A percentile compares a stretch with the other conserved stretches of the same genome.
Evolutionary conservation across 1,140 invertebrate species (phyloP).

Genomic region (Lasioglossum albipes): DNA sequence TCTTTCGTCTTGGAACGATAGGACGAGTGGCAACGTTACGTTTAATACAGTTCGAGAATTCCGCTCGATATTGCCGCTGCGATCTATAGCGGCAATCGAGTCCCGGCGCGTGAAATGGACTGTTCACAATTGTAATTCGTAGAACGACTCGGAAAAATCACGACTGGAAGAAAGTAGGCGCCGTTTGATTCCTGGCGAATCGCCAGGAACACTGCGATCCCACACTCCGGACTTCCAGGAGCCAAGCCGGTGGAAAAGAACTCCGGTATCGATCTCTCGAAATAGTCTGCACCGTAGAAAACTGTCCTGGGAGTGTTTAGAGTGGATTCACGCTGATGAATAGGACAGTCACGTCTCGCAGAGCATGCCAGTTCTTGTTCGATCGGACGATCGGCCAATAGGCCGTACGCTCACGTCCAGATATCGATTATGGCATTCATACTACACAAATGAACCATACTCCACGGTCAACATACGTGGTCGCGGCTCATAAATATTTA

Average conservation of each 20-base stretch:
- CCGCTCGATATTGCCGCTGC: not conserved
- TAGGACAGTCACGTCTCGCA: constrained; percentile 46
- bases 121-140: constrained; percentile 55
- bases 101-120: constrained; percentile 1
- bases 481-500: no score
- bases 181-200: constrained; percentile 56
- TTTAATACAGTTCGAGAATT: not conserved
- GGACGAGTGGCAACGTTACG: not conserved
- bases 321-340: constrained; percentile 33
- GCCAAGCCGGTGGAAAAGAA: constrained; percentile 21
- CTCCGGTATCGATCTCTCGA: constrained; percentile 48
- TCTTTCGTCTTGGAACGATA: no score
- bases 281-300: constrained; percentile 28
- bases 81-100: constrained; percentile 2
- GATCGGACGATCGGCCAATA: not conserved
- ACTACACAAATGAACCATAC: not conserved
- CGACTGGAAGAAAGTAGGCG: constrained; percentile 59
- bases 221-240: constrained; percentile 55
- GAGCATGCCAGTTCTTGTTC: constrained; percentile 31
- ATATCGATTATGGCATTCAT: constrained; percentile 1
- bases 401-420: not conserved
- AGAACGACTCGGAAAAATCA: constrained; percentile 37
- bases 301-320: constrained; percentile 21
- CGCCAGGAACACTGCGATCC: constrained; percentile 51
- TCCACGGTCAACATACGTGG: no score